Percentiles rank a stretch among this genome's conserved stretches.
phyloP scores from a whole-genome alignment of 2,888 invertebrate species.

The Amiota mariae region DNA sequence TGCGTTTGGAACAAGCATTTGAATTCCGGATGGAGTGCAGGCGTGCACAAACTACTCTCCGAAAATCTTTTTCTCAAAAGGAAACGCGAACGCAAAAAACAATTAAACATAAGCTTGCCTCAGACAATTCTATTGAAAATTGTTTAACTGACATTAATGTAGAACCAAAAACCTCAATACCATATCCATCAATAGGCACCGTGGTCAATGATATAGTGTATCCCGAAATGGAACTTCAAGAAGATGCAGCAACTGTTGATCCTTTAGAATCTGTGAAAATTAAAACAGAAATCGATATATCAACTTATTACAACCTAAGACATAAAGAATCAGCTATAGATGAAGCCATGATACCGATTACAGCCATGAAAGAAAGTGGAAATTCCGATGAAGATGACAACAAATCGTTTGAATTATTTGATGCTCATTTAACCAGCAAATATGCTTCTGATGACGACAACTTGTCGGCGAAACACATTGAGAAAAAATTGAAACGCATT shows the following conservation, averaged over 20 bases:
- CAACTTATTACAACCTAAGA: background rate
- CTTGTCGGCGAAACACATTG: too few species aligned
- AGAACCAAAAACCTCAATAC: too few species aligned
- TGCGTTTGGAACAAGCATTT: constrained; percentile 6
- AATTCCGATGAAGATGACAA: background rate
- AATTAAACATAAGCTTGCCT: background rate
- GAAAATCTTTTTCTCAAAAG: background rate
- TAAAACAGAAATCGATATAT: background rate
- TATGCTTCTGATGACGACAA: background rate
- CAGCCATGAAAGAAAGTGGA: background rate
- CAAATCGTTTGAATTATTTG: background rate
- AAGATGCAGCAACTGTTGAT: too few species aligned
- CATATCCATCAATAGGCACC: too few species aligned
- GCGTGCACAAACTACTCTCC: background rate
- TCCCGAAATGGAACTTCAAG: too few species aligned
- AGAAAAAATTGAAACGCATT: background rate
- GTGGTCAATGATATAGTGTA: too few species aligned
- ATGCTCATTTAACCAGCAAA: too few species aligned
- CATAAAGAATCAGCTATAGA: background rate
- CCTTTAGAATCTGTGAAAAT: background rate
- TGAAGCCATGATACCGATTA: background rate
- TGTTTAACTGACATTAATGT: too few species aligned
- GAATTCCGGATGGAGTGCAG: constrained; percentile 1
- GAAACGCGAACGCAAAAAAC: too few species aligned
- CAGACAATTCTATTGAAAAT: background rate